Evolutionary conservation across 2,888 invertebrate species (phyloP), one percentile per base, ranked within the genome.

Genomic region (Melieria crassipennis): DNA sequence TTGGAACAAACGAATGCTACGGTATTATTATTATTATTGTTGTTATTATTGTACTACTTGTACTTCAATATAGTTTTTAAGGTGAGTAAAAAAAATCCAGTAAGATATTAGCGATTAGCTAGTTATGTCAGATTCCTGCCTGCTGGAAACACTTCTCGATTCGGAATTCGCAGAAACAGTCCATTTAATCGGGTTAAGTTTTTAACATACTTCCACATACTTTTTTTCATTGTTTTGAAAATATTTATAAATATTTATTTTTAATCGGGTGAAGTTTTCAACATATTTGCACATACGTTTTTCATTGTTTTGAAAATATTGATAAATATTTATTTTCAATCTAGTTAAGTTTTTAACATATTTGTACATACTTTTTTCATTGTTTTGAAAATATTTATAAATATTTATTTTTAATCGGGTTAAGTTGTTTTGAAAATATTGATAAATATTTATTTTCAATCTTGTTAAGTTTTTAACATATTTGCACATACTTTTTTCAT

Each of bases 201-300:
- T 16, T 16, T 16, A 16, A 16, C 16, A 16, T 16, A n/a, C n/a
- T n/a, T n/a, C n/a, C n/a, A 43, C 45, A 13, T 13, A n/a, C 43
- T 52, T 43, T 63, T 63, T 42, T 68, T 48, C 42, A 11, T 58
- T 47, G 5, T 57, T 16, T 50, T 69, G 11, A 46, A 16, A 16
- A 16, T 16, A 16, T 16, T 16, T 16, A 16, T 16, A 16, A 16
- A n/a, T 52, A 55, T 55, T 55, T 55, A 13, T 13, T 55, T 55
- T n/a, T 10, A 11, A 5, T 55, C 16, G 5, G 7, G 5, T 11
- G n/a, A 13, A 9, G 6, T 55, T 55, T 11, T 50, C 2, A 50
- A 10, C 11, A 10, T 55, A 55, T 10, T 7, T 55, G 16, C 16
- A 16, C 16, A 16, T 16, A 16, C 16, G 0, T 16, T 16, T 16